Base-by-base conservation (phyloP, 2,888 invertebrate genomes). In the Scaptomyza tumidula region DNA sequence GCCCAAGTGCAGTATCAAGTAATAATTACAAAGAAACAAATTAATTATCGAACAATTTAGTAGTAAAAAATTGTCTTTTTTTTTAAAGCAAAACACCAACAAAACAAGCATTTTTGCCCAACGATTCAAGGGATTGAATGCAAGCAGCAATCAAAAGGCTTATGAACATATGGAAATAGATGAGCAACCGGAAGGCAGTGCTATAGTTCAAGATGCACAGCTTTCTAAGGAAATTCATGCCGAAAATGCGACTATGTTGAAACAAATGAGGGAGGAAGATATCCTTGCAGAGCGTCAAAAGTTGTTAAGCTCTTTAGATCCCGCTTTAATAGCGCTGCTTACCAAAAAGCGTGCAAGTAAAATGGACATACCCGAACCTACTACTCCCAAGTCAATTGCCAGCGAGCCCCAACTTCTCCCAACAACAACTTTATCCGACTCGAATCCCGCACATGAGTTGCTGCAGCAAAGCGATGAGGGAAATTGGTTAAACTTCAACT, bases 401-500 rank as follows among this genome's bases (percentile, higher is more conserved):
- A 60, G 19, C 6, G 52, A 46, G 16, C 41, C 49, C 0, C 61
- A 43, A 19, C 19, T 41, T 5, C 33, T 2, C 14, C 37, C 1
- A 1, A 2, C 55, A 3, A 35, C 48, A 1, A 10, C 24, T 0
- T 62, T 90, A 27, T 43, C 79, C 3, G 64, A 80, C 3, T 84
- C 86, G 0, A 90, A 80, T 74, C 86, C 90, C 86, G 94, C 94
- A n/a, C 93, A 93, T 82, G 94, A 94, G 85, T 90, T 95, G 33
- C 83, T 95, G 6, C 93, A 93, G 14, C 93, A 94, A 75, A 94
- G 95, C 24, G 93, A 94, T 70, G 91, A 95, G 0, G 94, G 95
- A 66, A 94, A 95, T 50, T 98, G 97, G 97, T 90, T 97, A 1
- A 94, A 98, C 90, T 98, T 98, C 94, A 94, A 97, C 91, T 93